Evolutionary conservation across 2,797 vertebrate genomes (phyloP), one percentile per base, ranked within the genome.

Genomic region (Menidia menidia): DNA sequence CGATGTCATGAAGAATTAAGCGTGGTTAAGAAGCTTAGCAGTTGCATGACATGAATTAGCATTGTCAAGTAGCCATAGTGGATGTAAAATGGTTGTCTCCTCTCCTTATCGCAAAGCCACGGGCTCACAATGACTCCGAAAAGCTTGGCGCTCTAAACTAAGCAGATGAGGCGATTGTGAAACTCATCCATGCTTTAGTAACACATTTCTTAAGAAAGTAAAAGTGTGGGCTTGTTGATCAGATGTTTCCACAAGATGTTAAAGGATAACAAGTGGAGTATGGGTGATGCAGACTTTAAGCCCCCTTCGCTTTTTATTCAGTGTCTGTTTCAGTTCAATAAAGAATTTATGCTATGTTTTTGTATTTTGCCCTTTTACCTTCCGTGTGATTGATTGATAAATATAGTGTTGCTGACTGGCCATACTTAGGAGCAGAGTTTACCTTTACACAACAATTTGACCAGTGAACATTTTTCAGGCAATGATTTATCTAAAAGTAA

Each of bases 381-480:
- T 39, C 35, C 7, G 5, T 39, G 35, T 39, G 35, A 7, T 39
- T 25, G 1, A 25, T 25, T 1, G 1, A 25, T 25, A 25, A 1
- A 39, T 7, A 39, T 39, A 39, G 35, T 6, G 0, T 3, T 39
- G 4, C 35, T 25, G 25, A 25, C 25, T 25, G 1, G 25, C 25
- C 25, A 25, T 25, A 25, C 25, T 25, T 25, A 25, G 25, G 60
- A 54, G 13, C 42, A 57, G 69, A 41, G 35, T 39, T 45, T 68
- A 41, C 56, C 65, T 43, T 71, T 45, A 81, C 32, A 67, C 25
- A 78, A 62, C 69, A 71, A 44, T 65, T 59, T 79, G 62, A 75
- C 62, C 25, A 60, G 51, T 44, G 48, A 59, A 70, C 54, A 55
- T 69, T 74, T 72, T 47, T 61, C 66, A 70, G 39, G 64, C 39